Evolutionary conservation across 2,888 invertebrate species (phyloP).

Genomic region (Dryobota labecula): DNA sequence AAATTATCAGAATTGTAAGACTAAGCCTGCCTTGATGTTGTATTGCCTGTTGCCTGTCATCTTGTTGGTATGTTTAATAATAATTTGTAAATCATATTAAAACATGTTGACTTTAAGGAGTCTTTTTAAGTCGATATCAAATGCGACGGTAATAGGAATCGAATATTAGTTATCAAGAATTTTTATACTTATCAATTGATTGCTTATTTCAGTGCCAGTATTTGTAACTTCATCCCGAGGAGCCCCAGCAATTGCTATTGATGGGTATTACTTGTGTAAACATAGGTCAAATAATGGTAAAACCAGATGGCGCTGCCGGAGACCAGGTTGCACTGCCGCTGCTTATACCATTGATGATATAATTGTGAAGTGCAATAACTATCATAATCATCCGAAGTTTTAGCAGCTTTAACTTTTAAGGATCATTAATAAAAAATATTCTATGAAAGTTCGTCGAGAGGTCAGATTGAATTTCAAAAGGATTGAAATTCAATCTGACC

Average conservation of each 20-base stretch:
- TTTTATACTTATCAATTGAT: background rate
- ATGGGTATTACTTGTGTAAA: constrained; percentile 17
- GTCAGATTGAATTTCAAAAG: too few species aligned
- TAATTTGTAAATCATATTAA: background rate
- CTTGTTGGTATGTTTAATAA: background rate
- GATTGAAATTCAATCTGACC: background rate
- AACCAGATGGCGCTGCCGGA: constrained; percentile 28
- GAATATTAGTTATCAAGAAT: too few species aligned
- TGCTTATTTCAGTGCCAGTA: constrained; percentile 1
- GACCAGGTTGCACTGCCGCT: constrained; percentile 9
- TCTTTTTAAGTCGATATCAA: background rate
- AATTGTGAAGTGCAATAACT: constrained; percentile 12
- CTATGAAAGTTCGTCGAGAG: too few species aligned
- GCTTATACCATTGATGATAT: constrained; percentile 13
- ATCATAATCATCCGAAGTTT: constrained; percentile 20
- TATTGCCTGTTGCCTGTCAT: background rate
- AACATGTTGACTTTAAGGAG: too few species aligned
- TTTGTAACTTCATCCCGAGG: constrained; percentile 6
- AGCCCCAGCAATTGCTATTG: background rate
- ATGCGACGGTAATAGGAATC: background rate
- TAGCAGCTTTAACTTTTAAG: background rate
- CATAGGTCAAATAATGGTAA: constrained; percentile 3
- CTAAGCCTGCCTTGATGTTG: background rate
- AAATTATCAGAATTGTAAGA: background rate
- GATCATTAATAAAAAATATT: background rate